Percentiles rank a stretch among this genome's conserved stretches.
Evolutionary conservation across 2,797 vertebrate species (phyloP).

Genomic region (Neomorphus geoffroyi): DNA sequence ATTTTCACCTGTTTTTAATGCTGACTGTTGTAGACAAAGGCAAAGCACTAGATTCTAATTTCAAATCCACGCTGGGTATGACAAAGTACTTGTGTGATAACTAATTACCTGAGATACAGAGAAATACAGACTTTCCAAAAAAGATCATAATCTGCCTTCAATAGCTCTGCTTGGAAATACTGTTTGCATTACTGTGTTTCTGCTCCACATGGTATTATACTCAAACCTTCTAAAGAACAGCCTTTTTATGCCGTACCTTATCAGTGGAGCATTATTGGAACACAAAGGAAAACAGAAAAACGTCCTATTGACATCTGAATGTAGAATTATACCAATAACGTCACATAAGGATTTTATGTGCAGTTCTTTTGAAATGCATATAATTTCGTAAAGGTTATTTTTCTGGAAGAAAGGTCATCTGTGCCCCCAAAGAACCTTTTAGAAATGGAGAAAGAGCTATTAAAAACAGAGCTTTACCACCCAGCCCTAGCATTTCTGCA

Average conservation of each 20-base stretch:
- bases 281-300: not conserved
- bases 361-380: not conserved
- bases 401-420: not conserved
- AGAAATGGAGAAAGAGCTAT: not conserved
- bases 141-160: not conserved
- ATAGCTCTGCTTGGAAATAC: not conserved
- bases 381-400: not conserved
- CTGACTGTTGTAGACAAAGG: not conserved
- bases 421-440: not conserved
- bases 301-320: not conserved
- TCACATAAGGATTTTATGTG: not conserved
- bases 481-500: accelerated
- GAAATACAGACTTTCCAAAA: not conserved
- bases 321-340: not conserved
- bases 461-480: not conserved
- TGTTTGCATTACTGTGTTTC: not conserved
- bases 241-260: not conserved
- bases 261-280: not conserved
- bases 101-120: not conserved
- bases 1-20: not conserved
- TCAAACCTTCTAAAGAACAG: not conserved
- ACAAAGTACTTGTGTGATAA: not conserved
- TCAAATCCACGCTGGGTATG: not conserved
- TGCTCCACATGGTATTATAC: not conserved
- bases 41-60: not conserved